A percentile compares a stretch with the other conserved stretches of the same genome.
These are phyloP conservation scores for Pseudorhiza aurosa DNA, from an alignment of 30 jellyfish, hydroid and myxozoan species.

Conservation along the genomic window DNA sequence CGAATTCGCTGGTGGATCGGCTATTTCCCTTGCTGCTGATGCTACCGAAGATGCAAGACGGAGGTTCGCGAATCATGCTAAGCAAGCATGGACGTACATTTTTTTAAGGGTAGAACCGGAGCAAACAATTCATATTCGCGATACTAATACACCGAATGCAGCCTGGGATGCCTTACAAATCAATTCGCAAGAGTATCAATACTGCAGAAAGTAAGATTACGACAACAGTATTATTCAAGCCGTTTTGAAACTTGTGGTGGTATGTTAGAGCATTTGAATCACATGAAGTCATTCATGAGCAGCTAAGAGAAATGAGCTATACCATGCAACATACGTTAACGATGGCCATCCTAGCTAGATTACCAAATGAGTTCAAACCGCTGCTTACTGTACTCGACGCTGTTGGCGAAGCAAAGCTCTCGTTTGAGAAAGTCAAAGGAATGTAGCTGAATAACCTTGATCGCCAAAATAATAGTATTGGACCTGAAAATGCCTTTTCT, in stretches of 20 bases:
- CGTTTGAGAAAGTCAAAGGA: conserved; percentile 33
- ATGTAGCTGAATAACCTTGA: conserved; percentile 34
- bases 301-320: conserved; percentile 36
- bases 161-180: conserved; percentile 38
- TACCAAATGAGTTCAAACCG: conserved; percentile 53
- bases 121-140: conserved; percentile 25
- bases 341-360: conserved; percentile 34
- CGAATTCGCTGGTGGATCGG: conserved; percentile 43
- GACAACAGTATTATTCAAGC: conserved; percentile 51
- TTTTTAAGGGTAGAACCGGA: conserved; percentile 53
- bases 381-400: conserved; percentile 48
- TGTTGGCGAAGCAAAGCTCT: conserved; percentile 29
- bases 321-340: conserved; percentile 17
- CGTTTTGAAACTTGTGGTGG: conserved; percentile 23
- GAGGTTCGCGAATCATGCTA: neutral
- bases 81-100: conserved; percentile 50
- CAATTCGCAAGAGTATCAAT: conserved; percentile 54
- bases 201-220: conserved; percentile 19
- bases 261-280: conserved; percentile 44
- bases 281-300: conserved; percentile 45
- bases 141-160: conserved; percentile 30
- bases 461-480: conserved; percentile 26
- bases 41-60: neutral
- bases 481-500: conserved; percentile 16
- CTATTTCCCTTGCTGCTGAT: conserved; percentile 38